Base-by-base conservation (phyloP, 64 coral and sea anemone genomes). In the Montipora cactus region DNA sequence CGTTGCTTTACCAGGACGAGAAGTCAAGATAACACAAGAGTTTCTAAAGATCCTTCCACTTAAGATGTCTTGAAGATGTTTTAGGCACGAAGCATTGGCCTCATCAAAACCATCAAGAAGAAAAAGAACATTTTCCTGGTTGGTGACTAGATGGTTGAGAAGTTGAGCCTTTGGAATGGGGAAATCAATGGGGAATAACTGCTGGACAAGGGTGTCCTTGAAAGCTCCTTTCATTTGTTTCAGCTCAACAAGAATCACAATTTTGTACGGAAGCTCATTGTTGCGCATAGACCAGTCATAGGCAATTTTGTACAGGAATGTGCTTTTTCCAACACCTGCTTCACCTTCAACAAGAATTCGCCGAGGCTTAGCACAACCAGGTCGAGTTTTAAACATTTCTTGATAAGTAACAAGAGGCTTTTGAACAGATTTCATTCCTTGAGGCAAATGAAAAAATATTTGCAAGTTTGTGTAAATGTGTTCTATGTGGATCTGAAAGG, bases 391-490 rank as follows among this genome's bases (percentile, higher is more conserved):
- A 75, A 97, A 97, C 23, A 97, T 82, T 11, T 91, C 92, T 13
- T 74, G 28, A 61, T 97, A 91, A 3, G 49, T 75, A 13, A 21
- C 28, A 13, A 97, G 14, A 7, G 95, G 92, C 49, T 93, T 87
- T 13, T 89, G 94, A 4, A 25, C 49, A 10, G 20, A 57, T 25
- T 67, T 75, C 20, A 23, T 81, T 62, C 80, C 87, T 61, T 93
- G 87, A 18, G 70, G 57, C 37, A 48, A 67, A 13, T 89, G 79
- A 73, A 86, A 93, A 16, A 93, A 73, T 19, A 96, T 84, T 67
- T 96, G 87, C 82, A 96, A 92, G 75, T 96, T 96, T 23, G 95
- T 96, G 74, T 76, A 96, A 90, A 96, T 96, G 25, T 96, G 91
- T 69, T 96, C 84, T 81, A 93, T 96, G 95, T 93, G 95, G 80